Evolutionary conservation across 2,113 vertebrate genomes (phyloP), one percentile per base, ranked within the genome.

Genomic region (Pungitius pungitius): DNA sequence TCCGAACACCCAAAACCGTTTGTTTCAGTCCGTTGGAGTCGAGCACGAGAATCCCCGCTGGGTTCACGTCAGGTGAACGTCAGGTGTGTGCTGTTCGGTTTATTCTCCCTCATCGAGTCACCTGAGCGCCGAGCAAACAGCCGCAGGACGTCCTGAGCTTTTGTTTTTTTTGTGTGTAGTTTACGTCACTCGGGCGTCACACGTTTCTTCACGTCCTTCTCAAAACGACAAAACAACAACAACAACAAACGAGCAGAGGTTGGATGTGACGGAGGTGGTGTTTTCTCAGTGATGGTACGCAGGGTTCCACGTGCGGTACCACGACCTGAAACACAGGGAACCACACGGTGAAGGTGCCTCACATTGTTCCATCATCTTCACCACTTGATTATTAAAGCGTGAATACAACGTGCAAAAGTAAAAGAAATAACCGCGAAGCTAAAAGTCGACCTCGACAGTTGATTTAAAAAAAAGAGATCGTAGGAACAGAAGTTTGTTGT

Each of bases 221-320:
- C 60, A 52, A 71, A 39, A 84, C 33, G 7, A 35, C 33, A 35
- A 35, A 35, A 35, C 33, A 1, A 54, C 20, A 58, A 10, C 15
- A 55, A 55, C 52, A 63, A 26, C 1, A 26, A 54, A 14, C 51
- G 27, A 27, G 2, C 15, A 55, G 26, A 39, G 65, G 51, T 66
- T 69, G 82, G 45, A 57, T 70, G 24, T 56, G 55, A 68, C 56
- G 55, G 54, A 85, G 78, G 86, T 82, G 14, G 1, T 20, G 65
- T 77, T 68, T n/a, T 60, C 22, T 92, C 83, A 94, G 85, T 93
- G 93, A 69, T 91, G 93, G 75, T 93, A 94, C 0, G 89, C 30
- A 1, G 75, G 65, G 65, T 90, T 94, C 93, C 93, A 94, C n/a
- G 89, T 15, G 17, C 93, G 93, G 69, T 93, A 92, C 93, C 93